Evolutionary conservation across 2,888 invertebrate species (phyloP).

Genomic region (Phengaris alcon): DNA sequence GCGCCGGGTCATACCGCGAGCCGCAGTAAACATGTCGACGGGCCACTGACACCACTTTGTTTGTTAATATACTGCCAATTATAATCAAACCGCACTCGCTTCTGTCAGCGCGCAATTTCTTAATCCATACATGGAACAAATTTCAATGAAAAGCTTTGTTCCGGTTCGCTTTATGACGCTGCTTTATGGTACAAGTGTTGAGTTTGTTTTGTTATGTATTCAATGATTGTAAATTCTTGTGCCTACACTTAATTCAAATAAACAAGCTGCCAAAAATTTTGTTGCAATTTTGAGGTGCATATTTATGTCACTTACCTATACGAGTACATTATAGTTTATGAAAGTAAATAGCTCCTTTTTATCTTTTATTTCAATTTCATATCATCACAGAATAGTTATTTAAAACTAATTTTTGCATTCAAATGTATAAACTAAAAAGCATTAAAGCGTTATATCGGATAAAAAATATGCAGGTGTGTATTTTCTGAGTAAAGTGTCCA

Average conservation of each 20-base stretch:
- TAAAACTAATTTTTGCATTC: not conserved
- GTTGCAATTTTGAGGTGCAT: too few relatives aligned
- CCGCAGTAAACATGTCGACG: conserved; percentile 71
- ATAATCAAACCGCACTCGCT: conserved; percentile 65
- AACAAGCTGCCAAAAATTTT: too few relatives aligned
- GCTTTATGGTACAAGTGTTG: not conserved
- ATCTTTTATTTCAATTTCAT: too few relatives aligned
- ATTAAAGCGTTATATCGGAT: not conserved
- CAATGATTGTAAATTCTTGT: too few relatives aligned
- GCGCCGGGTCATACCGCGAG: conserved; percentile 65
- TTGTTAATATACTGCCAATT: conserved; percentile 69
- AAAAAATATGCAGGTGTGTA: conserved; percentile 21
- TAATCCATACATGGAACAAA: conserved; percentile 59
- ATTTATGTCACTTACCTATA: too few relatives aligned
- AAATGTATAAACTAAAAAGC: conserved; percentile 5
- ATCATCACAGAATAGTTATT: not conserved
- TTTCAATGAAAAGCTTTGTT: conserved; percentile 47
- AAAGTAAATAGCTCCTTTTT: too few relatives aligned
- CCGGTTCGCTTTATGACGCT: conserved; percentile 11
- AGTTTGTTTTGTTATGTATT: not conserved
- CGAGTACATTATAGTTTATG: too few relatives aligned
- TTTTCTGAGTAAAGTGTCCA: conserved; percentile 6
- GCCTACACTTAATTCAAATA: too few relatives aligned
- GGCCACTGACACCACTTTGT: conserved; percentile 72
- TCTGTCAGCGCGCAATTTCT: conserved; percentile 64